These are phyloP conservation scores for Pristionchus fissidentatus DNA, from an alignment of 2,888 invertebrate genomes.

Conservation along the genomic window DNA sequence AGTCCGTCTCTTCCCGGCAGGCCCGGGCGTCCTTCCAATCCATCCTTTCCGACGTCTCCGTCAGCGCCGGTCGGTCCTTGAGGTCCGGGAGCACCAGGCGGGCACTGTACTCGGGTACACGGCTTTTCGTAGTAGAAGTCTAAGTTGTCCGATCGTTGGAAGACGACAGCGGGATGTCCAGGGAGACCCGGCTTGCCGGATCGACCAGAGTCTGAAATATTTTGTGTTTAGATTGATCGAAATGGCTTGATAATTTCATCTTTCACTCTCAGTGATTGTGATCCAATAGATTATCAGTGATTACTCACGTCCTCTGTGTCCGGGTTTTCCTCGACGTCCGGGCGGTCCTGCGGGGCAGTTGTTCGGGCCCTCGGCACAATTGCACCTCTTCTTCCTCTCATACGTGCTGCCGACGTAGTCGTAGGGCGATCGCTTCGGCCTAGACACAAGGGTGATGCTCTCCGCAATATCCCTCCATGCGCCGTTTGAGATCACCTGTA, in stretches of 20 bases:
- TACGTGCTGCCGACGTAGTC: conserved; percentile 18
- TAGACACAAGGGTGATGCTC: background rate
- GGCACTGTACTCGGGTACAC: conserved; percentile 9
- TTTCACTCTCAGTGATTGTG: background rate
- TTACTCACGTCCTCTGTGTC: conserved; percentile 50
- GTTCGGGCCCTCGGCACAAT: conserved; percentile 26
- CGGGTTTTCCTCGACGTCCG: conserved; percentile 55
- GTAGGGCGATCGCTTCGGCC: conserved; percentile 6
- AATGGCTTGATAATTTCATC: background rate
- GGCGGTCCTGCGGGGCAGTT: conserved; percentile 51
- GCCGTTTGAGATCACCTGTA: conserved; percentile 42
- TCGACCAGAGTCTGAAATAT: conserved; percentile 54
- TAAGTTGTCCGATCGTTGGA: background rate
- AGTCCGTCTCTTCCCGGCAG: conserved; percentile 61
- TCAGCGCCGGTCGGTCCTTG: conserved; percentile 57
- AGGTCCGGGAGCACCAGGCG: conserved; percentile 59
- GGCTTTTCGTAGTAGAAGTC: conserved; percentile 44
- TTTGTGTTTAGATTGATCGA: background rate
- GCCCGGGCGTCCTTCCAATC: conserved; percentile 57
- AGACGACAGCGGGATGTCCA: background rate
- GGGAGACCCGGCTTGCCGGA: conserved; percentile 50
- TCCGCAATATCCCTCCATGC: conserved; percentile 32
- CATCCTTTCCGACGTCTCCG: conserved; percentile 56
- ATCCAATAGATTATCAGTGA: background rate
- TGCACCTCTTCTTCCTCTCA: background rate